Evolutionary conservation across 2,113 vertebrate genomes (phyloP).

Genomic region (Phoxinus phoxinus): DNA sequence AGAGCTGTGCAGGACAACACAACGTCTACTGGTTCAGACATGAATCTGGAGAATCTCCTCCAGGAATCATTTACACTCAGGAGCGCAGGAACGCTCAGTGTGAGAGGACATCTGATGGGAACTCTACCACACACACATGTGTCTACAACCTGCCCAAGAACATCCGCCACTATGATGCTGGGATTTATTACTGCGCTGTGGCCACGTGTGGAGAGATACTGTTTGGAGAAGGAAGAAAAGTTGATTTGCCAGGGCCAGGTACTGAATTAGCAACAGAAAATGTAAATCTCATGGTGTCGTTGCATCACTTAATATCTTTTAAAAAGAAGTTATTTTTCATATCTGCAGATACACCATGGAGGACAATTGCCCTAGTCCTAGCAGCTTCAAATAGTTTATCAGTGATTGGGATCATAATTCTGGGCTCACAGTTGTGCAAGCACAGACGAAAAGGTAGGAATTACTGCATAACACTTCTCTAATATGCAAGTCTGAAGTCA

Average conservation of each 20-base stretch:
- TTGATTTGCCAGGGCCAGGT: slow-evolving; percentile 8
- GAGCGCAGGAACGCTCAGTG: slow-evolving; percentile 49
- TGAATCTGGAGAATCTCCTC: slow-evolving; percentile 23
- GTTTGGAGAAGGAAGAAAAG: slow-evolving; percentile 58
- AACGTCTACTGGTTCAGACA: slow-evolving; percentile 56
- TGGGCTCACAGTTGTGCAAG: neutral
- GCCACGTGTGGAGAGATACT: slow-evolving; percentile 61
- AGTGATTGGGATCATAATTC: neutral
- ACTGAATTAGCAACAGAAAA: too few species aligned
- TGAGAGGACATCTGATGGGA: neutral
- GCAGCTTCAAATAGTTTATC: neutral
- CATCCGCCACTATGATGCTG: slow-evolving; percentile 30
- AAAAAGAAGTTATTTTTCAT: too few species aligned
- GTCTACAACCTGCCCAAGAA: slow-evolving; percentile 59
- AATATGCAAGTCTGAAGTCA: neutral
- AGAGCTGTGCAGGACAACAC: slow-evolving; percentile 52
- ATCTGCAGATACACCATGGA: neutral
- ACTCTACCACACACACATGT: slow-evolving; percentile 49
- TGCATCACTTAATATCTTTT: too few species aligned
- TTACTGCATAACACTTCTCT: neutral
- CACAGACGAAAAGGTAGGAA: neutral
- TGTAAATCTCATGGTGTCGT: too few species aligned
- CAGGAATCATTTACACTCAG: slow-evolving; percentile 55
- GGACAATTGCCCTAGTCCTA: neutral
- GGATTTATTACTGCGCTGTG: slow-evolving; percentile 62